phyloP scores from a whole-genome alignment of 2,113 vertebrate species.

The Ammospiza nelsoni region DNA sequence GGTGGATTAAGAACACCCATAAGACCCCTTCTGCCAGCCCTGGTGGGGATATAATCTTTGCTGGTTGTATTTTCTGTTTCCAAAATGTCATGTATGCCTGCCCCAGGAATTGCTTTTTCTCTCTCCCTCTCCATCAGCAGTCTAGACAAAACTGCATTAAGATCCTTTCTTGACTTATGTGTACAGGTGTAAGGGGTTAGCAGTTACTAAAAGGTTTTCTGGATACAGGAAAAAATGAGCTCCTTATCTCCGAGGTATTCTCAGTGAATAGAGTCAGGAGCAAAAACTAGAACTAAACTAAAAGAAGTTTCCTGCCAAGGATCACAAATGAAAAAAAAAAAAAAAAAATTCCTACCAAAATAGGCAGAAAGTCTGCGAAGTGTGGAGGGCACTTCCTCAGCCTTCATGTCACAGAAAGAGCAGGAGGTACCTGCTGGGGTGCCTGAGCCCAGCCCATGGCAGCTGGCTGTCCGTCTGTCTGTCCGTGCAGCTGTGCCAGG shows the following conservation, averaged over 20 bases:
- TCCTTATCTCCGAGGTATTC: neutral
- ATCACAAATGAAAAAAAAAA: neutral
- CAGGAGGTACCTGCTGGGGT: rapidly evolving
- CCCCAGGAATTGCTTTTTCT: neutral
- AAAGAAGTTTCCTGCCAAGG: neutral
- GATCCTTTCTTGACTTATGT: neutral
- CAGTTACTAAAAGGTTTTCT: neutral
- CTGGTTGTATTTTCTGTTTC: neutral
- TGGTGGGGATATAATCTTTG: neutral
- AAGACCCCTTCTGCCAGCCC: neutral
- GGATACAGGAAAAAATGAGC: neutral
- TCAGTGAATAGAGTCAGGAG: neutral
- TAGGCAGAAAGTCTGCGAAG: neutral
- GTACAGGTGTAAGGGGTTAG: slow-evolving; percentile 14
- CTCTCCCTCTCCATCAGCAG: neutral
- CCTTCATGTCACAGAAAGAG: neutral
- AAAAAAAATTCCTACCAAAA: neutral
- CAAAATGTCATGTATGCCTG: neutral
- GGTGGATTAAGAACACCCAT: neutral
- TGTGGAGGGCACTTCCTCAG: neutral
- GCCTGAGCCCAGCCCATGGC: neutral
- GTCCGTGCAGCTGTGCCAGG: neutral
- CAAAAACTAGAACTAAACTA: neutral
- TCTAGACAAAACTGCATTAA: slow-evolving; percentile 17
- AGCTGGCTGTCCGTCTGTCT: neutral